phyloP scores from a whole-genome alignment of 2,888 invertebrate genomes.

The Dryobotodes eremita region DNA sequence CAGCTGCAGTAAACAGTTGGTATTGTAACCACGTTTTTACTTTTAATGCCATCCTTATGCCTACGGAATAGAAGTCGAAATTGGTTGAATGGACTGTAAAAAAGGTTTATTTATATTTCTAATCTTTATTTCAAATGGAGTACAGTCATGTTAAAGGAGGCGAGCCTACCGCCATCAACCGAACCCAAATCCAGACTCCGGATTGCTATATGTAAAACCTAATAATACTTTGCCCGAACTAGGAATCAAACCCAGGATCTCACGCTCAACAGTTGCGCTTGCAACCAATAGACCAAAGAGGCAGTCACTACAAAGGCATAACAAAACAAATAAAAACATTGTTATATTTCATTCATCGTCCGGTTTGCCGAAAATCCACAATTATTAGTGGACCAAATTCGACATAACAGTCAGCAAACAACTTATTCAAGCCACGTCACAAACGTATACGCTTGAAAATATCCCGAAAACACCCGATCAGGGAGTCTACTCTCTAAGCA shows the following conservation, averaged over 20 bases:
- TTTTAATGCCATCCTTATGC: too few species aligned
- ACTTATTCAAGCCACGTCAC: conserved; percentile 40
- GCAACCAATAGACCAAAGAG: not conserved
- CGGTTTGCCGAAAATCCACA: not conserved
- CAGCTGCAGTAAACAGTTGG: too few species aligned
- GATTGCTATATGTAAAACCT: not conserved
- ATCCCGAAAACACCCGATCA: conserved; percentile 12
- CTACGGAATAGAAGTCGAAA: too few species aligned
- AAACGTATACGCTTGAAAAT: conserved; percentile 19
- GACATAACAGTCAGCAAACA: not conserved
- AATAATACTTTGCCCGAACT: not conserved
- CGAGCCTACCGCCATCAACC: not conserved
- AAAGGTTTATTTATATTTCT: too few species aligned
- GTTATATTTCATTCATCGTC: not conserved
- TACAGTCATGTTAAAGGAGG: not conserved
- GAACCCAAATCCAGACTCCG: not conserved
- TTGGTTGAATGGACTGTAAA: too few species aligned
- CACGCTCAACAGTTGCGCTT: not conserved
- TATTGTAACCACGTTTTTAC: too few species aligned
- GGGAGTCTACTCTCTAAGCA: too few species aligned
- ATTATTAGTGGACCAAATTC: not conserved
- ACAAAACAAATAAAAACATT: not conserved
- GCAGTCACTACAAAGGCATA: not conserved
- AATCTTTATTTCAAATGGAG: too few species aligned
- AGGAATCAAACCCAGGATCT: not conserved